These are phyloP conservation scores for Ochropleura plecta DNA, from an alignment of 2,888 invertebrate species.

Conservation along the genomic window DNA sequence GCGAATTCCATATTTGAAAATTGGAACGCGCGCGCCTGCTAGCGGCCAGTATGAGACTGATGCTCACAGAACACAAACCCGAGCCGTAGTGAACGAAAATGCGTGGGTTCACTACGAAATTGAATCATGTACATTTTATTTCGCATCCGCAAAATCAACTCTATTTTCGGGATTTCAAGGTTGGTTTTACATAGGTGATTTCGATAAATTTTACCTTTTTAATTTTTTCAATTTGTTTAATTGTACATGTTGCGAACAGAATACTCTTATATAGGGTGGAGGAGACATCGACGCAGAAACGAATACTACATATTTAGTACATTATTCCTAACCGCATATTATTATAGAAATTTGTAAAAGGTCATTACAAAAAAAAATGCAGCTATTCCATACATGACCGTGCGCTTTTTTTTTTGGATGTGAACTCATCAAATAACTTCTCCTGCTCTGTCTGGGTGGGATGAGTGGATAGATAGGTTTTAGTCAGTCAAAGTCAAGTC, in stretches of 20 bases:
- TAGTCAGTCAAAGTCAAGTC: no score
- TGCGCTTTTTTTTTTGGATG: neutral
- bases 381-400: neutral
- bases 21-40: conserved; percentile 80
- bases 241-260: conserved; percentile 65
- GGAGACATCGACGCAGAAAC: neutral
- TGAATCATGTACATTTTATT: conserved; percentile 74
- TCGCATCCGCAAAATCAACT: conserved; percentile 72
- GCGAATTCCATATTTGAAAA: conserved; percentile 71
- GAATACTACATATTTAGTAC: neutral
- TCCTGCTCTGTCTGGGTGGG: no score
- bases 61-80: conserved; percentile 78
- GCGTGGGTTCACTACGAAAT: conserved; percentile 82
- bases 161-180: conserved; percentile 67
- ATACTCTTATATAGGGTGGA: neutral
- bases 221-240: conserved; percentile 79
- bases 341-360: neutral
- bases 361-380: neutral
- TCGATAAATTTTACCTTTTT: conserved; percentile 75
- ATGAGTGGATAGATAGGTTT: no score
- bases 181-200: conserved; percentile 50
- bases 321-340: neutral
- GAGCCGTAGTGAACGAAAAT: conserved; percentile 80
- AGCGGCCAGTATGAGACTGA: conserved; percentile 79
- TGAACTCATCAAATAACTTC: no score